Percentiles rank a stretch among this genome's conserved stretches.
Evolutionary conservation across 1,140 invertebrate genomes (phyloP).

Genomic region (Listronotus bonariensis): DNA sequence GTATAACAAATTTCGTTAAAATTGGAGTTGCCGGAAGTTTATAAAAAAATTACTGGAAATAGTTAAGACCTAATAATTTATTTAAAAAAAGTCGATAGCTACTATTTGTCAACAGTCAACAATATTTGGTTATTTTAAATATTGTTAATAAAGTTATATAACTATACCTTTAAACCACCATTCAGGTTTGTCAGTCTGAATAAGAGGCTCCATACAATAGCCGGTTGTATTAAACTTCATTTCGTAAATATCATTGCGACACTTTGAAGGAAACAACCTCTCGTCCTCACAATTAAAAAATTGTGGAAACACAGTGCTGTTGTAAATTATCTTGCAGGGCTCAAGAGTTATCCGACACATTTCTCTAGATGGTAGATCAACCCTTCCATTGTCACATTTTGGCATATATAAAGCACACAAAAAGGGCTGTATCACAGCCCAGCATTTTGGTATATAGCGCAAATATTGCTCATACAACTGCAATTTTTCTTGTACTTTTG

Average conservation of each 20-base stretch:
- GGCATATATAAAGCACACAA: conserved; percentile 91
- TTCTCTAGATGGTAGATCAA: conserved; percentile 83
- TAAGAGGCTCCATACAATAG: conserved; percentile 79
- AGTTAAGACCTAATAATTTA: too few relatives aligned
- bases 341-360: conserved; percentile 85
- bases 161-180: conserved; percentile 78
- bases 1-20: too few relatives aligned
- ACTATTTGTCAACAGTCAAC: too few relatives aligned
- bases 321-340: conserved; percentile 81
- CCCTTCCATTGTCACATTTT: conserved; percentile 76
- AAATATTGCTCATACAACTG: conserved; percentile 71
- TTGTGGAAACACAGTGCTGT: conserved; percentile 75
- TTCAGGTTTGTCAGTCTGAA: conserved; percentile 75
- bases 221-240: conserved; percentile 85
- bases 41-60: too few relatives aligned
- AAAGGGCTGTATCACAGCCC: conserved; percentile 90
- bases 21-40: too few relatives aligned
- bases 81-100: too few relatives aligned
- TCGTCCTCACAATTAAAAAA: conserved; percentile 79
- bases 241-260: conserved; percentile 79
- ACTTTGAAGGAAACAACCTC: conserved; percentile 74
- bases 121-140: too few relatives aligned
- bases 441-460: conserved; percentile 88
- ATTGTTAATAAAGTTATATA: neutral
- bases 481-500: conserved; percentile 73